phyloP scores from a whole-genome alignment of 2,888 invertebrate species.

The Cataglyphis rosenhaueri region DNA sequence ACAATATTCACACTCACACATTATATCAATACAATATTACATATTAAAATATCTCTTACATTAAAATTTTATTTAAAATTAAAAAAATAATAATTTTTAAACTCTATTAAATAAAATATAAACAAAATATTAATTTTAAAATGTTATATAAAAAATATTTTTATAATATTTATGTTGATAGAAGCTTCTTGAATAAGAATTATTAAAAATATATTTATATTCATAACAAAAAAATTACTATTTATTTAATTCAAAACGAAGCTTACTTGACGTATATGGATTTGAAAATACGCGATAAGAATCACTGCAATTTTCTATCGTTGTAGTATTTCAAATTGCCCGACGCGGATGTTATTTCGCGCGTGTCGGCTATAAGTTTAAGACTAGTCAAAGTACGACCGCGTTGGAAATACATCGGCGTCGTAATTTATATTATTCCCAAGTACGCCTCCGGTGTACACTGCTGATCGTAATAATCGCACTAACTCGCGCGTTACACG shows the following conservation, averaged over 20 bases:
- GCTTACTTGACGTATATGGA: not conserved
- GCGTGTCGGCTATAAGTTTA: slow-evolving; percentile 48
- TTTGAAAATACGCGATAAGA: not conserved
- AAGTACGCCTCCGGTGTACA: slow-evolving; percentile 50
- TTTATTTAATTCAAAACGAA: not conserved
- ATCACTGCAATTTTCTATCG: not conserved
- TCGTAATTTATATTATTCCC: slow-evolving; percentile 52
- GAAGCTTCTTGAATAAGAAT: not conserved
- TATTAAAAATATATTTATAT: not conserved
- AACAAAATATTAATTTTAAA: too few relatives aligned
- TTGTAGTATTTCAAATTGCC: slow-evolving; percentile 22
- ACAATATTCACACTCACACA: not conserved
- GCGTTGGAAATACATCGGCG: slow-evolving; percentile 40
- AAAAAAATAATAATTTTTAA: not conserved
- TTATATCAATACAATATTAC: not conserved
- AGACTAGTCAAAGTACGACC: slow-evolving; percentile 51
- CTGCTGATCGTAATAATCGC: slow-evolving; percentile 53
- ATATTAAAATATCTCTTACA: not conserved
- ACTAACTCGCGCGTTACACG: slow-evolving; percentile 54
- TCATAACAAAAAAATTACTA: not conserved
- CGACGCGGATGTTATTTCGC: slow-evolving; percentile 40
- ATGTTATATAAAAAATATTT: too few relatives aligned
- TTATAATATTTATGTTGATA: slow-evolving; percentile 35
- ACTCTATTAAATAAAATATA: not conserved
- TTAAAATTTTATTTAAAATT: not conserved